Conservation (phyloP, 2,888 invertebrate genomes). For the Osedax fenrisi region DNA sequence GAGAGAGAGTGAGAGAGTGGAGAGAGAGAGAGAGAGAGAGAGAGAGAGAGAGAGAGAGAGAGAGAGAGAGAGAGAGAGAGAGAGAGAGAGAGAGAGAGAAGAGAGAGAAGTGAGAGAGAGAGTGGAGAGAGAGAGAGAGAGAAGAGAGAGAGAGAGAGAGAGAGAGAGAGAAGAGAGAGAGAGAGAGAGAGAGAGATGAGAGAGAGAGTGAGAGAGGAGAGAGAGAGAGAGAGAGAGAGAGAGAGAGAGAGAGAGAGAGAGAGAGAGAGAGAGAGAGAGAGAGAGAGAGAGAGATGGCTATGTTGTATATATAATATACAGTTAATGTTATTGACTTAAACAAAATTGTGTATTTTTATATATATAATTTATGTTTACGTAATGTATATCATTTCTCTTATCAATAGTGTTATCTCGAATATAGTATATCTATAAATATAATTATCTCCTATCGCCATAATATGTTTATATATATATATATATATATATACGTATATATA, state of each 20-base stretch:
- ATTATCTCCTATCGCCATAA: too few relatives aligned
- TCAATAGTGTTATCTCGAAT: too few relatives aligned
- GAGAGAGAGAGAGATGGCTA: not conserved
- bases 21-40: too few relatives aligned
- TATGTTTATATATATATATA: too few relatives aligned
- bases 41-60: not conserved
- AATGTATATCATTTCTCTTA: too few relatives aligned
- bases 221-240: not conserved
- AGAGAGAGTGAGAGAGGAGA: not conserved
- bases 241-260: not conserved
- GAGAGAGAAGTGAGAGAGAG: not conserved
- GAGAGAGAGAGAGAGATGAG: not conserved
- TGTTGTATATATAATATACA: too few relatives aligned
- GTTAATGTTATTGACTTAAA: too few relatives aligned
- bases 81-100: not conserved
- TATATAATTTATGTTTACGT: too few relatives aligned
- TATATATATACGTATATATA: too few relatives aligned
- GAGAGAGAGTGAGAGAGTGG: not conserved
- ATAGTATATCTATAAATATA: too few relatives aligned
- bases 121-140: not conserved
- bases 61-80: not conserved
- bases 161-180: not conserved
- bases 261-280: not conserved
- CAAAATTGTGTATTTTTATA: too few relatives aligned
- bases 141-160: not conserved